These are phyloP conservation scores for Sebastes itinus DNA, from an alignment of 2,797 vertebrate species.

Conservation along the genomic window DNA sequence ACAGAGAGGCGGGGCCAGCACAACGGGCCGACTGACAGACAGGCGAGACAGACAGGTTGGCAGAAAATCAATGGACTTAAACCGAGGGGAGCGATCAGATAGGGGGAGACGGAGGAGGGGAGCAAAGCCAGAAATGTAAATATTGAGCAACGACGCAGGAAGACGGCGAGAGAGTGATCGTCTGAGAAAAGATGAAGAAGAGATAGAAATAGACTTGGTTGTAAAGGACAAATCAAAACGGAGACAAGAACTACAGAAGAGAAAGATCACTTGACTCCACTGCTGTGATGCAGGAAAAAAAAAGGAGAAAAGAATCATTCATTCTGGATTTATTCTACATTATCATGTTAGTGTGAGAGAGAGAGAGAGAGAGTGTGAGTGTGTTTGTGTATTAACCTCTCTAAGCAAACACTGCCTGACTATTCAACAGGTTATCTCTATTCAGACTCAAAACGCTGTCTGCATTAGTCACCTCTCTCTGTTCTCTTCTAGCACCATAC, in stretches of 20 bases:
- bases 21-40: background rate
- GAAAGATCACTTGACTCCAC: background rate
- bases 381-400: background rate
- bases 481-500: slow-evolving; percentile 24
- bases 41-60: slow-evolving; percentile 33
- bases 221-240: background rate
- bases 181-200: background rate
- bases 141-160: slow-evolving; percentile 13
- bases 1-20: slow-evolving; percentile 1
- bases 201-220: background rate
- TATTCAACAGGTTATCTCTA: slow-evolving; percentile 43
- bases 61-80: slow-evolving; percentile 56
- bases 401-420: slow-evolving; percentile 1
- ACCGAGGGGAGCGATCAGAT: slow-evolving; percentile 17
- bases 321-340: slow-evolving; percentile 3
- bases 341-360: background rate
- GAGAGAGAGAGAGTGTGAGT: background rate
- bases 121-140: slow-evolving; percentile 18
- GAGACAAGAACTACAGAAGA: background rate
- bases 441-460: slow-evolving; percentile 1
- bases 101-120: background rate
- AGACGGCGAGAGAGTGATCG: background rate
- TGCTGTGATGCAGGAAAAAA: background rate
- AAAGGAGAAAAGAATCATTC: background rate
- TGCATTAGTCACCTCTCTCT: slow-evolving; percentile 43